Base-by-base conservation (phyloP, 2,113 vertebrate species). In the Calyptommatus sinebrachiatus region DNA sequence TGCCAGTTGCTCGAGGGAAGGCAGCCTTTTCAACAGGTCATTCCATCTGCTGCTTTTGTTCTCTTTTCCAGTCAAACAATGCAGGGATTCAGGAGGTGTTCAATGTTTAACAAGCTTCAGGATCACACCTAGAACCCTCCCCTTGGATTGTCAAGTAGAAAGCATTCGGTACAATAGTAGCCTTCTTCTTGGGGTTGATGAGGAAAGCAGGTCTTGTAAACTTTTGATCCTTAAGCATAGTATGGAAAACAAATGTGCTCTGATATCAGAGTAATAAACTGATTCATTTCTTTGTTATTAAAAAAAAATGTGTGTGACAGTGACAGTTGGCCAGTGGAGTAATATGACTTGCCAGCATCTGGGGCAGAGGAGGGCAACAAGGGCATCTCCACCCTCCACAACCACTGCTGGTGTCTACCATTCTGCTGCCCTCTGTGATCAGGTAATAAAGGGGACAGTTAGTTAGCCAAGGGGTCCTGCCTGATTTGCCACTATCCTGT, bases 61-160 rank as follows among this genome's bases (percentile, higher is more conserved):
- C 71, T 50, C 50, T 18, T 24, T 8, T 3, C 48, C 63, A 67
- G 24, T 1, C 65, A 22, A 22, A 81, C 79, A 81, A 75, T 81
- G 24, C 48, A 80, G 63, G 67, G 71, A 74, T 60, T 29, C 63
- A 68, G 63, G 71, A 81, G 72, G 48, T 75, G 48, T 81, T 81
- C 75, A 81, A 81, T 75, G 79, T 81, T 74, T 81, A 81, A 81
- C 79, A 74, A 65, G 50, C 21, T 65, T 81, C 63, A 46, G 63
- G 63, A 81, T 75, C 72, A 75, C 72, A 81, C 79, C 79, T 81
- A 61, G 20, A 60, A 9, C 1, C 29, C 62, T 62, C 62, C 35
- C 48, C 29, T 41, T 24, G 68, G 48, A 65, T 50, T 75, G 50
- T 61, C 48, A 57, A 20, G 21, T 81, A 35, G 31, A 22, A 46